Conservation (phyloP, 2,797 vertebrate species). For the Xerus rutilus region DNA sequence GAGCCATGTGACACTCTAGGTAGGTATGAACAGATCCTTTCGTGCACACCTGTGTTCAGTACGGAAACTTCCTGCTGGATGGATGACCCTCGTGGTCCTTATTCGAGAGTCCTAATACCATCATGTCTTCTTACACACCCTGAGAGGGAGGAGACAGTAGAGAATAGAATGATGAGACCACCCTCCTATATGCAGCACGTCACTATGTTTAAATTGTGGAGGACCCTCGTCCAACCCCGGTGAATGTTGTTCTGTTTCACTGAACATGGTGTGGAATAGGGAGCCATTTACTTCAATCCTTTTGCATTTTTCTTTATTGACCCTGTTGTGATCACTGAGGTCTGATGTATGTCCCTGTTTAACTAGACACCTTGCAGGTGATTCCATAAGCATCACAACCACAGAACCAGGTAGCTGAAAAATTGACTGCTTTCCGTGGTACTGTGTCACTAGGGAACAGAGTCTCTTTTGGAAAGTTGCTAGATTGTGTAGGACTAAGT, state of each 20-base stretch:
- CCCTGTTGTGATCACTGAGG: neutral
- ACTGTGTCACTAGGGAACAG: neutral
- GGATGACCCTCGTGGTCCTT: neutral
- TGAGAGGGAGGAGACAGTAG: neutral
- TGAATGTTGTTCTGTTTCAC: neutral
- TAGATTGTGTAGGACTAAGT: neutral
- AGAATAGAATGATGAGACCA: neutral
- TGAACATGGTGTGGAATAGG: neutral
- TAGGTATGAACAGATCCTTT: conserved; percentile 78
- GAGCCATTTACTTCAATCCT: neutral
- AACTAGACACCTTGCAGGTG: neutral
- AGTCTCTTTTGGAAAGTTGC: neutral
- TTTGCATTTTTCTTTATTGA: neutral
- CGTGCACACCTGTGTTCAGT: too few relatives aligned
- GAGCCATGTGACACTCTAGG: conserved; percentile 98
- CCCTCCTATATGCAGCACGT: neutral
- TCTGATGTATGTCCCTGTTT: neutral
- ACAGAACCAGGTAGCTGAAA: neutral
- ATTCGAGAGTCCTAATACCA: neutral
- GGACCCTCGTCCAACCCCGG: neutral
- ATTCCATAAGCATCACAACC: neutral
- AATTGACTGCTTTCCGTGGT: neutral
- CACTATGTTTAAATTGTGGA: neutral
- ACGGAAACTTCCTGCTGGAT: neutral
- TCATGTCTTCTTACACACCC: neutral